Evolutionary conservation across 2,113 vertebrate genomes (phyloP).

Genomic region (Paralichthys olivaceus): DNA sequence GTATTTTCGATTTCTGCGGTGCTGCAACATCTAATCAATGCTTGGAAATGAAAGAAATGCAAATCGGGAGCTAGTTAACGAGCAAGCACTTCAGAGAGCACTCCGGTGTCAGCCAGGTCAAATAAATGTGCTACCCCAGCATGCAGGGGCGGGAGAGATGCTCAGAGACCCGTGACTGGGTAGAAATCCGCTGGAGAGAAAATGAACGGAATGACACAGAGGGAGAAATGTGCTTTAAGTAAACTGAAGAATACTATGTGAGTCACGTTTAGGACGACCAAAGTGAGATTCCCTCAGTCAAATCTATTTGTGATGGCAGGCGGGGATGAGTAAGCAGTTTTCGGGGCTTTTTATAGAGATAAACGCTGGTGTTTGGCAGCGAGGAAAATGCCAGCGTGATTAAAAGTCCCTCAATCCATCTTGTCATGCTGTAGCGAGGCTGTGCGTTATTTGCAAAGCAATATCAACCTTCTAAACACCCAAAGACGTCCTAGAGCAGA

Average conservation of each 20-base stretch:
- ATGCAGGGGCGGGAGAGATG: slow-evolving; percentile 20
- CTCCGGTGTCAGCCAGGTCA: slow-evolving; percentile 57
- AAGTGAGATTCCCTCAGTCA: slow-evolving; percentile 22
- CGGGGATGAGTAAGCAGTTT: slow-evolving; percentile 62
- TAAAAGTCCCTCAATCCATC: slow-evolving; percentile 56
- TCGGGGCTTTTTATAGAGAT: slow-evolving; percentile 54
- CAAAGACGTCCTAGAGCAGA: slow-evolving; percentile 4
- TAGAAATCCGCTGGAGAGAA: slow-evolving; percentile 45
- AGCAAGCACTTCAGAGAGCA: slow-evolving; percentile 68
- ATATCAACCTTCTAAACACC: slow-evolving; percentile 35
- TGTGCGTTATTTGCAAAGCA: slow-evolving; percentile 39
- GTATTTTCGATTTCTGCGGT: slow-evolving; percentile 68
- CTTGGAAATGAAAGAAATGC: slow-evolving; percentile 76
- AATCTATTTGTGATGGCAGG: slow-evolving; percentile 57
- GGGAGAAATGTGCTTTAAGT: slow-evolving; percentile 29
- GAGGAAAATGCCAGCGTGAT: slow-evolving; percentile 60
- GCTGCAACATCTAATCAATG: slow-evolving; percentile 79
- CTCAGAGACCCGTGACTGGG: slow-evolving; percentile 30
- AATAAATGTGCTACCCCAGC: slow-evolving; percentile 56
- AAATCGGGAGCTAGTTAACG: slow-evolving; percentile 77
- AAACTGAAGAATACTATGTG: slow-evolving; percentile 36
- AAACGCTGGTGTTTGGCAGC: slow-evolving; percentile 55
- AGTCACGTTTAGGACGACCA: slow-evolving; percentile 40
- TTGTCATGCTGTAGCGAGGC: slow-evolving; percentile 34
- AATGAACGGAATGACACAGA: slow-evolving; percentile 3